These are phyloP conservation scores for Diarsia rubi DNA, from an alignment of 2,888 invertebrate species.

Conservation along the genomic window DNA sequence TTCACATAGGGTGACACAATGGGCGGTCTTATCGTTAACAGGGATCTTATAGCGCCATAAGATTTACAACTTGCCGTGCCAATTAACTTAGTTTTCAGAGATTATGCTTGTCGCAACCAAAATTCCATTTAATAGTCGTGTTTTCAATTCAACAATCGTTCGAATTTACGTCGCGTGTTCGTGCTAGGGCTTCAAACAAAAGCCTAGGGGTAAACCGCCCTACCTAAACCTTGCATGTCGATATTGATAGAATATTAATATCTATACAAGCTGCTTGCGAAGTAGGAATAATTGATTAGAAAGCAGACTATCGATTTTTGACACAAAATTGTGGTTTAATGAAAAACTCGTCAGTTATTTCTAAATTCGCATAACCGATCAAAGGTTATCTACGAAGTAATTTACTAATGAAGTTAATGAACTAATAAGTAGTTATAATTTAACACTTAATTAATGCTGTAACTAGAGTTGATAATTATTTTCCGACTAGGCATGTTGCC, in stretches of 20 bases:
- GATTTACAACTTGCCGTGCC: no score
- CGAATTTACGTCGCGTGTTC: not conserved
- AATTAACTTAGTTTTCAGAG: not conserved
- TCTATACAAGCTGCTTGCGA: not conserved
- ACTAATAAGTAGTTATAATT: no score
- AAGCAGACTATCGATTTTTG: not conserved
- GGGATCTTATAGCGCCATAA: no score
- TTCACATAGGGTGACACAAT: no score
- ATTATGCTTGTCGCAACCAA: not conserved
- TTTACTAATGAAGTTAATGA: not conserved
- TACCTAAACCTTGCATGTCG: slow-evolving; percentile 2
- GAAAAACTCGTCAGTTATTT: not conserved
- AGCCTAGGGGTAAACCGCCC: not conserved
- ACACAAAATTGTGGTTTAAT: not conserved
- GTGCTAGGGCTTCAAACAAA: not conserved
- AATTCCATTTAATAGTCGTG: not conserved
- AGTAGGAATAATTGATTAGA: not conserved
- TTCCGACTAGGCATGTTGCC: not conserved
- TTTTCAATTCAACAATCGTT: not conserved
- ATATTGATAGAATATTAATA: not conserved
- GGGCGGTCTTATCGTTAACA: no score
- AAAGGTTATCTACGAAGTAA: not conserved
- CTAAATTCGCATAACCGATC: not conserved
- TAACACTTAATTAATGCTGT: not conserved
- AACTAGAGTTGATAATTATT: not conserved